Evolutionary conservation across 2,113 vertebrate species (phyloP).

Genomic region (Cyanistes caeruleus): DNA sequence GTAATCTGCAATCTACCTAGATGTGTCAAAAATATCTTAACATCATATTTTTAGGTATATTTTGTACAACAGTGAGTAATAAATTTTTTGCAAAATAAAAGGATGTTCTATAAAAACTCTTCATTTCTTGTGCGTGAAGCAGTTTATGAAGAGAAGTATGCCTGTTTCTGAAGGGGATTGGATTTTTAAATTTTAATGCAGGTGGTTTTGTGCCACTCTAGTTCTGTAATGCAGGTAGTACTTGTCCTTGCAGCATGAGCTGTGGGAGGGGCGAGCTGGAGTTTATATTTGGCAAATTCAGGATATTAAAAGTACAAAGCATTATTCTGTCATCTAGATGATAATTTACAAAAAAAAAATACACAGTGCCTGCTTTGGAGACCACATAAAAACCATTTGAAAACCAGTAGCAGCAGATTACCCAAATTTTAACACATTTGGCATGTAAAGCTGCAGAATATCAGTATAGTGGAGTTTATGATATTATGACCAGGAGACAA

Average conservation of each 20-base stretch:
- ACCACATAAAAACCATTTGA: background rate
- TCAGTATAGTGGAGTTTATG: background rate
- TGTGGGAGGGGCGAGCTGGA: background rate
- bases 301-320: background rate
- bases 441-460: background rate
- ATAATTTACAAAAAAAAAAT: background rate
- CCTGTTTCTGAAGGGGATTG: background rate
- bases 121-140: background rate
- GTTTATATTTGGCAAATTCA: background rate
- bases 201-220: background rate
- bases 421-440: background rate
- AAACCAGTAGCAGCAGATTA: background rate
- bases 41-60: conserved; percentile 16
- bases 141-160: background rate
- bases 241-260: background rate
- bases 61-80: conserved; percentile 65
- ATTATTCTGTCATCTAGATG: background rate
- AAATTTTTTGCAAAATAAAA: conserved; percentile 65
- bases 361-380: background rate
- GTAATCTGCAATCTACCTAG: background rate
- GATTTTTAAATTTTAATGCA: background rate
- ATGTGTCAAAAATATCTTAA: conserved; percentile 9
- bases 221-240: background rate
- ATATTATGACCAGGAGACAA: background rate
- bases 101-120: background rate